These are phyloP conservation scores for Aplysina aerophoba DNA, from an alignment of 37 sponge, comb jelly and placozoan genomes.

Conservation along the genomic window DNA sequence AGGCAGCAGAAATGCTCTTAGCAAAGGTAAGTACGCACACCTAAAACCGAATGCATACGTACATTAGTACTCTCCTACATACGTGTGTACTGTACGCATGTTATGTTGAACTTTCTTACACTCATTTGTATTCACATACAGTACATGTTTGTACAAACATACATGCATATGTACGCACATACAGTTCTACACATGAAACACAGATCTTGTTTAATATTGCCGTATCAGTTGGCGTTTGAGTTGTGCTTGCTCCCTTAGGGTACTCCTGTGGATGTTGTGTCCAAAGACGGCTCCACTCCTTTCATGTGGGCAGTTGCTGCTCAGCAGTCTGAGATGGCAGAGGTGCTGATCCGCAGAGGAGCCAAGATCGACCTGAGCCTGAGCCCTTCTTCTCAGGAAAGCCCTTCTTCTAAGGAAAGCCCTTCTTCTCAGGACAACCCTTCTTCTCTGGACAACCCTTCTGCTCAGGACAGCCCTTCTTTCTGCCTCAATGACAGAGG, in stretches of 20 bases:
- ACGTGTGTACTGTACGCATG: no score
- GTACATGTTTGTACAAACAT: background rate
- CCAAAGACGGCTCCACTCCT: background rate
- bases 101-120: background rate
- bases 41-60: no score
- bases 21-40: background rate
- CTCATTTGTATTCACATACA: conserved; percentile 4
- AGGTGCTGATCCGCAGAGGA: background rate
- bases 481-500: background rate
- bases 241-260: background rate
- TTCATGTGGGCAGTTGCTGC: conserved; percentile 14
- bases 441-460: background rate
- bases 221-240: no score
- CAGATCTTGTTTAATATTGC: no score
- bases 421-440: background rate
- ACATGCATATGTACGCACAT: background rate
- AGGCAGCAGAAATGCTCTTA: background rate
- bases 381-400: background rate
- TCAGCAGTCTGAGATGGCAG: background rate
- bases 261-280: conserved; percentile 18
- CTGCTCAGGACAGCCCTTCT: background rate
- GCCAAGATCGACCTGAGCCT: background rate
- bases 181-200: background rate
- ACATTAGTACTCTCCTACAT: no score
- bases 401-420: background rate